Evolutionary conservation across 2,888 invertebrate genomes (phyloP).

Genomic region (Acronicta alni): DNA sequence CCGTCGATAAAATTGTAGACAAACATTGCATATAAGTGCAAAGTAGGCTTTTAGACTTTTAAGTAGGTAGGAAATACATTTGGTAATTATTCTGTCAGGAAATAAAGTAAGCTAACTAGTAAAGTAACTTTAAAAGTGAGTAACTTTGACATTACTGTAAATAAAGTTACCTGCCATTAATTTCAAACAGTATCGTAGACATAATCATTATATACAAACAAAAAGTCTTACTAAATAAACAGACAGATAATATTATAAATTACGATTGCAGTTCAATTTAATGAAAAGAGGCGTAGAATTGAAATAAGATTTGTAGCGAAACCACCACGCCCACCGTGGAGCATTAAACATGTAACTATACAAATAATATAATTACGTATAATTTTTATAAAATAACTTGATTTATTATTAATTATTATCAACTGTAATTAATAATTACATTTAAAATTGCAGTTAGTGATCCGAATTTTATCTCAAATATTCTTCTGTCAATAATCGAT

Average conservation of each 20-base stretch:
- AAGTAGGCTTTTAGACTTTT: conserved; percentile 27
- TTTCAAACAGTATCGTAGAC: neutral
- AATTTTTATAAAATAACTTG: conserved; percentile 16
- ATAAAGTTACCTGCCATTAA: neutral
- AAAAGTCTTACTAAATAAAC: conserved; percentile 33
- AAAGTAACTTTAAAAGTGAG: too few species aligned
- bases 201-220: conserved; percentile 7
- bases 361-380: conserved; percentile 17
- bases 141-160: neutral
- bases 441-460: conserved; percentile 12
- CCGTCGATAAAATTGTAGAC: conserved; percentile 15
- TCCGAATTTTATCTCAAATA: conserved; percentile 10
- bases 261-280: conserved; percentile 29
- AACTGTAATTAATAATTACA: conserved; percentile 18
- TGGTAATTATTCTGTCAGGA: too few species aligned
- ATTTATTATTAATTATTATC: conserved; percentile 28
- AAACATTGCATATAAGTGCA: conserved; percentile 36
- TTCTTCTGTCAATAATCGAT: conserved; percentile 16
- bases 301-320: conserved; percentile 35
- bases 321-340: conserved; percentile 44
- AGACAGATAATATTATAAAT: conserved; percentile 22
- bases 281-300: conserved; percentile 52
- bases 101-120: too few species aligned
- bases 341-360: conserved; percentile 21
- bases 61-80: too few species aligned